Percentiles rank a stretch among this genome's conserved stretches.
These are phyloP conservation scores for Steinernema carpocapsae DNA, from an alignment of 2,888 invertebrate genomes.

Conservation along the genomic window DNA sequence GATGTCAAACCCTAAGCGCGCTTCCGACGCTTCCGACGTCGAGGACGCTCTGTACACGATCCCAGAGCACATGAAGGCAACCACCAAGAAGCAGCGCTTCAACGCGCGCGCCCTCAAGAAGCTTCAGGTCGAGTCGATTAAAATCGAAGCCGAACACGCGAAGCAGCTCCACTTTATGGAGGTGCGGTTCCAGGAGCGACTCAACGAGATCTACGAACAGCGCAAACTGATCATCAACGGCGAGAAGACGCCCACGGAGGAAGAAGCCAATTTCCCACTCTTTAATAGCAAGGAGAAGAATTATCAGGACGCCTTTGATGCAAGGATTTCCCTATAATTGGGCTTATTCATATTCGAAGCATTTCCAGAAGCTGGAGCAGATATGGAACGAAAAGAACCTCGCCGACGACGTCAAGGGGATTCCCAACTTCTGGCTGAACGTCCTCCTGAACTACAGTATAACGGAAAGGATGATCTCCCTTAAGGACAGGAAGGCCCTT, in stretches of 20 bases:
- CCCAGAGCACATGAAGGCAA: too few species aligned
- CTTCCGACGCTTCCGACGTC: too few species aligned
- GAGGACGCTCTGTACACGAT: too few species aligned
- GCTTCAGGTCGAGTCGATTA: slow-evolving; percentile 70
- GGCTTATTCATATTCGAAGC: too few species aligned
- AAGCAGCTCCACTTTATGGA: slow-evolving; percentile 90
- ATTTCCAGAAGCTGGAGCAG: slow-evolving; percentile 43
- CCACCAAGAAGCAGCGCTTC: too few species aligned
- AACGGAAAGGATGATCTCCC: slow-evolving; percentile 79
- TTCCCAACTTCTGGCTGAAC: slow-evolving; percentile 94
- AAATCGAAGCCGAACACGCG: slow-evolving; percentile 90
- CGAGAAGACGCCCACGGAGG: slow-evolving; percentile 84
- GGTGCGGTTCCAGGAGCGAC: slow-evolving; percentile 83
- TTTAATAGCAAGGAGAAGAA: slow-evolving; percentile 51
- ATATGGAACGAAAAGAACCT: neutral
- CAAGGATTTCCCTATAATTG: too few species aligned
- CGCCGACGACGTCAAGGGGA: slow-evolving; percentile 73
- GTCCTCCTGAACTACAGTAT: slow-evolving; percentile 88
- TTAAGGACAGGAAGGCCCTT: slow-evolving; percentile 62
- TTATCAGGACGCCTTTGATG: slow-evolving; percentile 42
- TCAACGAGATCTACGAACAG: slow-evolving; percentile 80
- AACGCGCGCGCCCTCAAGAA: slow-evolving; percentile 65
- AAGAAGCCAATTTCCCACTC: slow-evolving; percentile 82
- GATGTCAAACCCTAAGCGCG: too few species aligned
- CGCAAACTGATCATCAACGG: slow-evolving; percentile 74